phyloP scores from a whole-genome alignment of 2,888 invertebrate genomes.

The Clostera curtula region DNA sequence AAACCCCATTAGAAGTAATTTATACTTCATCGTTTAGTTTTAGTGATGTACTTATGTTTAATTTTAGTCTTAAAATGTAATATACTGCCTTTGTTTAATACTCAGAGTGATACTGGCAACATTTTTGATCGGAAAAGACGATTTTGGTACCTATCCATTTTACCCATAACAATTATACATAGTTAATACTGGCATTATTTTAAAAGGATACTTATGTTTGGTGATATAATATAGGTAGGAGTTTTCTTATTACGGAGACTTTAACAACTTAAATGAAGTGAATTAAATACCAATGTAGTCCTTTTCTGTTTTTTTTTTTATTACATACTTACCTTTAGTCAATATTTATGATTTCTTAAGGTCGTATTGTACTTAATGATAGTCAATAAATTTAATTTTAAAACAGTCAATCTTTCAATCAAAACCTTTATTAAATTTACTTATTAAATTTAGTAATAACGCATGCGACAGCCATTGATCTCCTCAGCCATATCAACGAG shows the following conservation, averaged over 20 bases:
- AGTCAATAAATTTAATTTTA: constrained; percentile 32
- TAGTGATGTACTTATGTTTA: constrained; percentile 35
- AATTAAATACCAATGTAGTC: constrained; percentile 10
- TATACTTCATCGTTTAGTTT: constrained; percentile 31
- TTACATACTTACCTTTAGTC: constrained; percentile 26
- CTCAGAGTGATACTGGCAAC: constrained; percentile 18
- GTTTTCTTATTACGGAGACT: neutral
- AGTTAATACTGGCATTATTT: neutral
- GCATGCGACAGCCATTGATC: too few relatives aligned
- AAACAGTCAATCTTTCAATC: neutral
- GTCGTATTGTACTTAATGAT: constrained; percentile 34
- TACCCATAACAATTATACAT: neutral
- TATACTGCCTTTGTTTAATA: constrained; percentile 22
- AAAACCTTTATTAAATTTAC: too few relatives aligned
- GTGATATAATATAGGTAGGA: neutral
- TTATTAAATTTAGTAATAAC: too few relatives aligned
- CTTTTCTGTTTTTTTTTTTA: too few relatives aligned
- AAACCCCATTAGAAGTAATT: constrained; percentile 25
- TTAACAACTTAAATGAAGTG: constrained; percentile 1
- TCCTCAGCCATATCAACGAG: too few relatives aligned
- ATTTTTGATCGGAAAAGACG: constrained; percentile 5
- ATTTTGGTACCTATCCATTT: neutral
- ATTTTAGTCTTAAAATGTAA: constrained; percentile 26
- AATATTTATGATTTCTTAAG: constrained; percentile 33
- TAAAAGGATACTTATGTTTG: neutral